Base-by-base conservation (phyloP, 2,888 invertebrate genomes). In the Melanostoma scalare region DNA sequence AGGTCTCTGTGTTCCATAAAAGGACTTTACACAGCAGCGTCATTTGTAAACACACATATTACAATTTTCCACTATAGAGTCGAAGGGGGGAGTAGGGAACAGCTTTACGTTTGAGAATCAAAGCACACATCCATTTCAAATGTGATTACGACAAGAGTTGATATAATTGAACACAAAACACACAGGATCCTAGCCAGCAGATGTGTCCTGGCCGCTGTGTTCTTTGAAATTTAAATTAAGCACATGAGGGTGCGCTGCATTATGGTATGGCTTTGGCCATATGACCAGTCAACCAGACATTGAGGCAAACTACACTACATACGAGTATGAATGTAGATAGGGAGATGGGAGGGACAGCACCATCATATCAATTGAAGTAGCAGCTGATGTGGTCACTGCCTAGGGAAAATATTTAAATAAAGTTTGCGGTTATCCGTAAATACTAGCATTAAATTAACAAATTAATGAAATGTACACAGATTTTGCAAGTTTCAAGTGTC, bases 381-480 rank as follows among this genome's bases (percentile, higher is more conserved):
- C 46, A 73, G 68, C 68, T 73, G 67, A 68, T 74, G 73, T 50
- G 73, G 73, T 79, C 67, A 48, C 50, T 36, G 48, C 40, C 52
- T 52, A 36, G 65, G 61, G 4, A 68, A 69, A 79, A 79, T 79
- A 68, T 68, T 71, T 80, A 80, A 80, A 80, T 80, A 75, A 75
- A 80, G 73, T 79, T 75, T 75, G 75, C 31, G 80, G 80, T 68
- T 68, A 50, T 75, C 44, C 44, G 80, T 69, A 75, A 69, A 69
- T 69, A 20, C 20, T 20, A 74, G 61, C 69, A 79, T 74, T 74
- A 74, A 79, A 79, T 74, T 79, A 69, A 65, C 80, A 80, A 80
- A 80, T 71, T 80, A 71, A 80, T 80, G 75, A 80, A 71, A 80
- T 71, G 74, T 60, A 75, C 71, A 80, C 75, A 80, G 68, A 79